Base-by-base conservation (phyloP, 30 jellyfish, hydroid and myxozoan genomes). In the Aurelia sp. region DNA sequence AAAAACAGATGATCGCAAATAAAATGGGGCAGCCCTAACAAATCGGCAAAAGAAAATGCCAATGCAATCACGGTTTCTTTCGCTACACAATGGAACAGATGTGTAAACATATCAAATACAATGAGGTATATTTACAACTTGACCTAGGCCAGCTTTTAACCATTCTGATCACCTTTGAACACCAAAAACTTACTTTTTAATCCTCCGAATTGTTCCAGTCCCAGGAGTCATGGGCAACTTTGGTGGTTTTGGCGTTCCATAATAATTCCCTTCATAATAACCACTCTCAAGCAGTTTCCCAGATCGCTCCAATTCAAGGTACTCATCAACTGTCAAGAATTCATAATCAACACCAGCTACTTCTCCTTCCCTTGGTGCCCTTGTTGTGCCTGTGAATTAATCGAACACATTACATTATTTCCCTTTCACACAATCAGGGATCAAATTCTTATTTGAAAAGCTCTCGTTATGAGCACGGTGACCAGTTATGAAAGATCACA, bases 181-280 rank as follows among this genome's bases (percentile, higher is more conserved):
- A 19, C 15, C 27, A 41, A 40, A 20, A 79, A 76, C 97, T 73
- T 82, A 87, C 97, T 72, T 88, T 75, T 90, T 94, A 6, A 72
- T 91, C 30, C 93, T 84, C 35, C 99, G 57, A 15, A 94, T 69
- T 16, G 99, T 94, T 27, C 99, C 99, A 2, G 99, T 94, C 50
- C 99, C 99, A 8, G 99, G 99, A n/a, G 99, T 94, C 99, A 94
- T 94, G 24, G 99, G 99, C 70, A 72, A 41, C 77, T 96, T 96
- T 16, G 99, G 99, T 87, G 99, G 99, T 38, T 96, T 96, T 53
- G 99, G 99, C 13, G 99, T 96, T 27, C 99, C 99, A 70, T 96
- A 96, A 64, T 90, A 96, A 64, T 96, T 96, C 16, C 97, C 96
- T 82, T 96, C 98, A 73, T 77, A 90, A 69, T 78, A 96, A 9